phyloP scores from a whole-genome alignment of 1,140 invertebrate species.

The Drosophila kurseongensis region DNA sequence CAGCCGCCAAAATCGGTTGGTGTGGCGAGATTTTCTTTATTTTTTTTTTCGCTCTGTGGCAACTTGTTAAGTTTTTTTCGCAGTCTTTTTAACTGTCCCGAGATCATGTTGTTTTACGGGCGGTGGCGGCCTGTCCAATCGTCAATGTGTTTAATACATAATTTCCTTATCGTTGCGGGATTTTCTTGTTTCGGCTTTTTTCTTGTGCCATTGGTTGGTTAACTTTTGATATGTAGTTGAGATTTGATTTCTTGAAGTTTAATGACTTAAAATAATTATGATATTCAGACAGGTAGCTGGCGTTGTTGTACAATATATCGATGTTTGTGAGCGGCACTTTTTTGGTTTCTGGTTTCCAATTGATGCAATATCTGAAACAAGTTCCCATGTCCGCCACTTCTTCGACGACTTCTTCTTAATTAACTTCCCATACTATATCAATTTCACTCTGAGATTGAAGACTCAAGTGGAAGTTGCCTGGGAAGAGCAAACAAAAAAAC shows the following conservation, averaged over 20 bases:
- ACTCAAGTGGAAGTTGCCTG: slow-evolving; percentile 36
- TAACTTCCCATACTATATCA: slow-evolving; percentile 79
- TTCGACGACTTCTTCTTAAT: slow-evolving; percentile 59
- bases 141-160: slow-evolving; percentile 79
- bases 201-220: slow-evolving; percentile 24
- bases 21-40: slow-evolving; percentile 64
- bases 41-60: slow-evolving; percentile 31
- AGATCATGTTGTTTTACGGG: slow-evolving; percentile 64
- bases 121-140: slow-evolving; percentile 63
- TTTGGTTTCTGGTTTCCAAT: slow-evolving; percentile 61
- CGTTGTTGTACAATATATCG: slow-evolving; percentile 27
- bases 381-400: slow-evolving; percentile 48
- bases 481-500: slow-evolving; percentile 23
- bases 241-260: slow-evolving; percentile 78
- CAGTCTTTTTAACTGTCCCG: slow-evolving; percentile 58
- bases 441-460: slow-evolving; percentile 64
- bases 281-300: slow-evolving; percentile 47
- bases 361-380: slow-evolving; percentile 50
- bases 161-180: slow-evolving; percentile 72
- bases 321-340: slow-evolving; percentile 58
- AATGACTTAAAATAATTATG: slow-evolving; percentile 80
- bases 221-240: slow-evolving; percentile 63
- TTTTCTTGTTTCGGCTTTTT: slow-evolving; percentile 45
- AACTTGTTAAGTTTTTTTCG: slow-evolving; percentile 74
- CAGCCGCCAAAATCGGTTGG: slow-evolving; percentile 70